Evolutionary conservation across 2,888 invertebrate species (phyloP).

Genomic region (Drosophila peninsularis): DNA sequence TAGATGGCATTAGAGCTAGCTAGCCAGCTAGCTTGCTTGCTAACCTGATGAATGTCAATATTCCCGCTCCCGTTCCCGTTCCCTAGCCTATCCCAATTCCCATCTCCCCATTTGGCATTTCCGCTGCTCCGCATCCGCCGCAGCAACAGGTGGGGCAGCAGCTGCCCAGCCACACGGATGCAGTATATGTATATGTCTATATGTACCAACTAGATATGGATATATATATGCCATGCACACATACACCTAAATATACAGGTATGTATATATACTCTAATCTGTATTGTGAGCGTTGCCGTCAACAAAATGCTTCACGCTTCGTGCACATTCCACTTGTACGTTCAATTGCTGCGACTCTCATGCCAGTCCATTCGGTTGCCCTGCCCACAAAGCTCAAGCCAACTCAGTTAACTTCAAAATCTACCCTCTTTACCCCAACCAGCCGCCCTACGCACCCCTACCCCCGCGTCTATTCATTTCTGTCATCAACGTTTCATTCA

Average conservation of each 20-base stretch:
- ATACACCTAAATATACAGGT: not conserved
- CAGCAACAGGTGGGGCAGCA: constrained; percentile 7
- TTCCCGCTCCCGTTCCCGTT: not conserved
- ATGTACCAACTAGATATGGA: not conserved
- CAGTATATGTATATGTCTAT: not conserved
- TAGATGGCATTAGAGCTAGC: not conserved
- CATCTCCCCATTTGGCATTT: not conserved
- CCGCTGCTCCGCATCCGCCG: constrained; percentile 7
- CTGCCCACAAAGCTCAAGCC: constrained; percentile 9
- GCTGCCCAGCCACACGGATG: constrained; percentile 15
- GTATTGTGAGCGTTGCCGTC: constrained; percentile 23
- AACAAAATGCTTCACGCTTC: constrained; percentile 62
- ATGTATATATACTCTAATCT: constrained; percentile 2
- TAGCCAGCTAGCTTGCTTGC: not conserved
- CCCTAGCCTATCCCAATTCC: not conserved
- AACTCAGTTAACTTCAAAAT: constrained; percentile 16
- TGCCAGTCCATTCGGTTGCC: constrained; percentile 21
- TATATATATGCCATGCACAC: not conserved
- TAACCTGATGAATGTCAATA: constrained; percentile 4
- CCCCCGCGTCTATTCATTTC: constrained; percentile 3
- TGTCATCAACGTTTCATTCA: constrained; percentile 45
- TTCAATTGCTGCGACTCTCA: constrained; percentile 58
- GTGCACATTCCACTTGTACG: constrained; percentile 68
- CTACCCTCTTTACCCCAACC: not conserved
- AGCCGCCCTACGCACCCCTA: not conserved